Conservation (phyloP, 2,113 vertebrate genomes). For the Syrrhaptes paradoxus region DNA sequence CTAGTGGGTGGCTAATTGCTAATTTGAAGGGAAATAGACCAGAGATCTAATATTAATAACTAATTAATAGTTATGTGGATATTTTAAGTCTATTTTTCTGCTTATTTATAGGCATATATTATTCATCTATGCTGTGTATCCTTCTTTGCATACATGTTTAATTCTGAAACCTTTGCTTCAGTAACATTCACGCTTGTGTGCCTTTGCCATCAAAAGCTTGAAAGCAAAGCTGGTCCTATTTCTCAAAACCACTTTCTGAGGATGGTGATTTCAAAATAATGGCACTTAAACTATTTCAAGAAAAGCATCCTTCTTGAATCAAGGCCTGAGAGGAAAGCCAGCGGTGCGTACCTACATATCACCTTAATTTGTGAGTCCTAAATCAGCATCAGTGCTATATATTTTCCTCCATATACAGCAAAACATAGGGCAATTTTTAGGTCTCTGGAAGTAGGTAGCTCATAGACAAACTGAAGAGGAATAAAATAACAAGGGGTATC, state of each 20-base stretch:
- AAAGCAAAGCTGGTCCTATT: neutral
- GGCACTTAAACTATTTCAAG: neutral
- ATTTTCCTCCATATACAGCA: neutral
- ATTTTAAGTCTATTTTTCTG: slow-evolving; percentile 58
- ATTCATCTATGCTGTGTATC: slow-evolving; percentile 28
- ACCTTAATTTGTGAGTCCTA: neutral
- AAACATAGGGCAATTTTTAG: neutral
- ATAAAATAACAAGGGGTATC: neutral
- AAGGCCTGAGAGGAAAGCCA: neutral
- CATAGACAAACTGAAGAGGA: neutral
- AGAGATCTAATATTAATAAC: slow-evolving; percentile 67
- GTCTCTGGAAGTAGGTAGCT: neutral
- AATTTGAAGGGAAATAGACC: slow-evolving; percentile 70
- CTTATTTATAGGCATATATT: slow-evolving; percentile 61
- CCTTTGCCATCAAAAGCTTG: neutral
- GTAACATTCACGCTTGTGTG: neutral
- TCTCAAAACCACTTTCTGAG: neutral
- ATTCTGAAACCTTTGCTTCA: neutral
- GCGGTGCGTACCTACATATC: fast-evolving
- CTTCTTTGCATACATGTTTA: slow-evolving; percentile 6
- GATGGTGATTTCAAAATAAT: neutral
- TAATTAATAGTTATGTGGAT: slow-evolving; percentile 65
- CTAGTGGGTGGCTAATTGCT: slow-evolving; percentile 66
- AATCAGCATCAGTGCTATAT: neutral
- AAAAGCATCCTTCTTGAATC: neutral